These are phyloP conservation scores for Lasioglossum lativentre DNA, from an alignment of 2,888 invertebrate species.

Conservation along the genomic window DNA sequence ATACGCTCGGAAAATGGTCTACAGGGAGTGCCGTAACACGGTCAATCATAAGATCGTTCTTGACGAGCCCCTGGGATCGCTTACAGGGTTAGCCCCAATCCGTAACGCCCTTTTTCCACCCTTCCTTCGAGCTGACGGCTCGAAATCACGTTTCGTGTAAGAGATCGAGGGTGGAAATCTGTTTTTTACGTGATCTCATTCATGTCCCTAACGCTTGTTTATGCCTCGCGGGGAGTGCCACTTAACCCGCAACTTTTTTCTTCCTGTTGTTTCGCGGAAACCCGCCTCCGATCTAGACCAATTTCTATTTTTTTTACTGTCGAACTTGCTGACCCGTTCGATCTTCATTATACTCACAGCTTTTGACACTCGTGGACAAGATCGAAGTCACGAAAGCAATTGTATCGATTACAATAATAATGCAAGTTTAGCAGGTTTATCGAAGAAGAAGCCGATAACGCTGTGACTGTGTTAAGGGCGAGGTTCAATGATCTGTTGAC, in stretches of 20 bases:
- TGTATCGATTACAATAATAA: background rate
- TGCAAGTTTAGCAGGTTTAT: background rate
- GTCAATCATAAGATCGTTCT: constrained; percentile 85
- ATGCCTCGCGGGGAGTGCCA: constrained; percentile 72
- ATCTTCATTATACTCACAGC: background rate
- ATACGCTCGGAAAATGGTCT: constrained; percentile 77
- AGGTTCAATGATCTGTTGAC: background rate
- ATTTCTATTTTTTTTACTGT: constrained; percentile 6
- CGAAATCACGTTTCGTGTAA: constrained; percentile 72
- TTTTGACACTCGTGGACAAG: background rate
- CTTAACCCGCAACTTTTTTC: constrained; percentile 64
- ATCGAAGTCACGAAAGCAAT: background rate
- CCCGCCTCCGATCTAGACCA: constrained; percentile 30
- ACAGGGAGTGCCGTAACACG: constrained; percentile 81
- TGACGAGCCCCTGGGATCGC: constrained; percentile 81
- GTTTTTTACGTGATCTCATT: constrained; percentile 83
- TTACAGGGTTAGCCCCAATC: constrained; percentile 75
- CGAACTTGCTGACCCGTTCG: background rate
- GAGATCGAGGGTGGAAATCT: constrained; percentile 79
- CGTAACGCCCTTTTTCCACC: constrained; percentile 70
- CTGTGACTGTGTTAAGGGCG: background rate
- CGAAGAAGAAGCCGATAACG: background rate
- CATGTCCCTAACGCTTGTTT: constrained; percentile 79
- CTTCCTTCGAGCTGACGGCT: constrained; percentile 70
- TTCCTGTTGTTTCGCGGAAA: constrained; percentile 21